Percentiles rank a stretch among this genome's conserved stretches.
Conservation (phyloP, 2,888 invertebrate genomes). For the Pasiphila rectangulata region DNA sequence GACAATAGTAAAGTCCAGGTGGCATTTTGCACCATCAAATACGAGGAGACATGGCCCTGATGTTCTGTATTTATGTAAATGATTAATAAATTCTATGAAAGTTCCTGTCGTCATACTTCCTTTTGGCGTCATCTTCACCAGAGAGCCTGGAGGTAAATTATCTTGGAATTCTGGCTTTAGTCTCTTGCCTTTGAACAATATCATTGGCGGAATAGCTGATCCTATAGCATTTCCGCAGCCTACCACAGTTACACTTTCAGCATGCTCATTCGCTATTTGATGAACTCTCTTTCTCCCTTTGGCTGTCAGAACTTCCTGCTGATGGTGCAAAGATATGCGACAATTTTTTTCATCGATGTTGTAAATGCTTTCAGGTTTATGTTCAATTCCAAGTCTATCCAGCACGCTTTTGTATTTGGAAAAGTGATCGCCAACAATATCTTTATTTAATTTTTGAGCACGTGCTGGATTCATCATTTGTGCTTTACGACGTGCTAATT, state of each 20-base stretch:
- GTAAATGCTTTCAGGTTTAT: conserved; percentile 8
- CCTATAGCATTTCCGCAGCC: conserved; percentile 23
- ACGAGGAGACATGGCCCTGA: conserved; percentile 30
- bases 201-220: conserved; percentile 30
- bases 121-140: conserved; percentile 25
- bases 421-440: conserved; percentile 13
- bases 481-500: conserved; percentile 7
- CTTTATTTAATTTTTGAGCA: conserved; percentile 16
- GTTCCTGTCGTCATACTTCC: conserved; percentile 16
- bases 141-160: conserved; percentile 17
- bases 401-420: neutral
- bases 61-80: conserved; percentile 23
- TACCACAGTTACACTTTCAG: conserved; percentile 34
- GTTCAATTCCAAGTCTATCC: conserved; percentile 1
- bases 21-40: conserved; percentile 33
- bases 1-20: conserved; percentile 16
- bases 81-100: conserved; percentile 14
- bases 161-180: conserved; percentile 18
- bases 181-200: conserved; percentile 30
- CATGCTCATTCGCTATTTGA: conserved; percentile 28
- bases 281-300: conserved; percentile 32
- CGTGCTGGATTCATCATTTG: conserved; percentile 16
- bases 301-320: conserved; percentile 4
- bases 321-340: conserved; percentile 2
- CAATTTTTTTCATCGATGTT: conserved; percentile 14